These are phyloP conservation scores for Asteroscopus sphinx DNA, from an alignment of 2,888 invertebrate genomes.

Conservation along the genomic window DNA sequence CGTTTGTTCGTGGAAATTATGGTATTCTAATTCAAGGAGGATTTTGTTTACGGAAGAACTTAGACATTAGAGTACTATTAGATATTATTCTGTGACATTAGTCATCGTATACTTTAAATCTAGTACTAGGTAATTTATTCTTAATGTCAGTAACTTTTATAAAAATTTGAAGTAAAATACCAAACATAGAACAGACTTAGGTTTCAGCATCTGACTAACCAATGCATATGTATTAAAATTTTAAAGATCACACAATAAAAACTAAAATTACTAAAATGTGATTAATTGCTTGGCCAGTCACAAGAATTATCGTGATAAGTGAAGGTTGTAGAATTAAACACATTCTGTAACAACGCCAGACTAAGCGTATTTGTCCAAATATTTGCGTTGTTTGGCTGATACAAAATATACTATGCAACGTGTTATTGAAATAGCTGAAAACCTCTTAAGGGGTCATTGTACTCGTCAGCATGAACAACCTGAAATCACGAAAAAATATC, in stretches of 20 bases:
- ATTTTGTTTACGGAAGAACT: not conserved
- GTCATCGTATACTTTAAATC: too few relatives aligned
- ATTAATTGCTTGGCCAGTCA: slow-evolving; percentile 21
- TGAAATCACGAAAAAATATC: too few relatives aligned
- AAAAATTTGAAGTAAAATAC: not conserved
- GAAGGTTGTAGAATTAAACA: slow-evolving; percentile 58
- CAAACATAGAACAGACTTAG: not conserved
- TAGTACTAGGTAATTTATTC: too few relatives aligned
- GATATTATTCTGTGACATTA: too few relatives aligned
- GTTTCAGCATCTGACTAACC: not conserved
- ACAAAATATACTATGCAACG: too few relatives aligned
- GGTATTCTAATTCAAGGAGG: slow-evolving; percentile 13
- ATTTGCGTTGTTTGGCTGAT: too few relatives aligned
- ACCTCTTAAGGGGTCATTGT: too few relatives aligned
- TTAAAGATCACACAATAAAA: slow-evolving; percentile 1
- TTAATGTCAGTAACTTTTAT: not conserved
- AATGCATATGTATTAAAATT: not conserved
- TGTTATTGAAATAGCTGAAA: too few relatives aligned
- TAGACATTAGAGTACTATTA: too few relatives aligned
- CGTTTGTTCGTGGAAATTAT: slow-evolving; percentile 21
- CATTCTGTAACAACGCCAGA: slow-evolving; percentile 36
- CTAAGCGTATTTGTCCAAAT: too few relatives aligned
- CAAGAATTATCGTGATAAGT: slow-evolving; percentile 42
- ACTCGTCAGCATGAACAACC: too few relatives aligned
- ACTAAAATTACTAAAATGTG: slow-evolving; percentile 8